These are phyloP conservation scores for Moxostoma hubbsi DNA, from an alignment of 2,797 vertebrate species.

Conservation along the genomic window DNA sequence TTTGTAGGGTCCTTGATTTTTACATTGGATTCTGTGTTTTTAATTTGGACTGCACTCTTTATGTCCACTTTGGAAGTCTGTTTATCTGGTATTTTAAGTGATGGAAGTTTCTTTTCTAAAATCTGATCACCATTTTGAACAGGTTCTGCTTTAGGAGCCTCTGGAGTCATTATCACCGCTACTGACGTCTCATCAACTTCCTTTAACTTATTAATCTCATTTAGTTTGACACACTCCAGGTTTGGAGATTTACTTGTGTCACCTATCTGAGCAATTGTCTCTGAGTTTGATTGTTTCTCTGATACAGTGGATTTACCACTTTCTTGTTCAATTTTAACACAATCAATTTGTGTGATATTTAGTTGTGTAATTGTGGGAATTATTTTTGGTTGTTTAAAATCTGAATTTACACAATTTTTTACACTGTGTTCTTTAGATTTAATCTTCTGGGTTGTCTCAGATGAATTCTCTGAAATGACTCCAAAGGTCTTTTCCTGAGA, in stretches of 20 bases:
- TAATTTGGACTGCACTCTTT: conserved; percentile 20
- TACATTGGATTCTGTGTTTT: conserved; percentile 11
- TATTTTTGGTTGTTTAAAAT: conserved; percentile 28
- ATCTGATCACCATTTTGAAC: neutral
- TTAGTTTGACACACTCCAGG: conserved; percentile 8
- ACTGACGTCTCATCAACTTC: neutral
- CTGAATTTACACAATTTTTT: conserved; percentile 20
- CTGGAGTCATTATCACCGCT: neutral
- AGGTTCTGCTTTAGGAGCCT: conserved; percentile 6
- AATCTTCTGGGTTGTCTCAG: conserved; percentile 12
- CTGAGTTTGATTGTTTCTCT: conserved; percentile 49
- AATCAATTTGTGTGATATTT: conserved; percentile 54
- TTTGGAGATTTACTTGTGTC: neutral
- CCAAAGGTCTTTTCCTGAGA: neutral
- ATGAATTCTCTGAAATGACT: conserved; percentile 2
- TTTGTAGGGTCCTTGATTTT: conserved; percentile 30
- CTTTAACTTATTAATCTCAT: conserved; percentile 7
- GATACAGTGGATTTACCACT: conserved; percentile 19
- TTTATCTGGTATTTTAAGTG: conserved; percentile 20
- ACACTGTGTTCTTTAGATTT: conserved; percentile 9
- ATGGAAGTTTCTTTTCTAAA: conserved; percentile 20
- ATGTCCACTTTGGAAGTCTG: conserved; percentile 7
- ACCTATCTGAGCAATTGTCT: neutral
- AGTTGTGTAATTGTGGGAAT: conserved; percentile 24
- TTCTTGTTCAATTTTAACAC: conserved; percentile 10